Evolutionary conservation across 2,113 vertebrate species (phyloP).

Genomic region (Microcebus ravelobensis): DNA sequence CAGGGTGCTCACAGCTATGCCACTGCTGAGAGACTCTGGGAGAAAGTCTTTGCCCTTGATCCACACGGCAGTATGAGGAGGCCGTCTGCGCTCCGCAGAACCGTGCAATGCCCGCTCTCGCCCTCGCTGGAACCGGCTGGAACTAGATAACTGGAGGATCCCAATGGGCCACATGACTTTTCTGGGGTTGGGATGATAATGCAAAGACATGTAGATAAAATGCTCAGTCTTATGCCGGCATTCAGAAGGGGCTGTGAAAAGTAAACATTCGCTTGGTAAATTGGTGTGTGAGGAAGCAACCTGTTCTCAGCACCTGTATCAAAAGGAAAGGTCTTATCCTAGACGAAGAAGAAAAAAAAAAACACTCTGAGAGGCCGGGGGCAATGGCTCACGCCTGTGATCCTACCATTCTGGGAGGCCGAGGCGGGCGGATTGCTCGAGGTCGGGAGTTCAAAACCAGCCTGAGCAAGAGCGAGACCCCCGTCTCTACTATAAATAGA

Average conservation of each 20-base stretch:
- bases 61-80: not conserved
- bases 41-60: not conserved
- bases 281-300: not conserved
- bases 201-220: not conserved
- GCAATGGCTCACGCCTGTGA: too few relatives aligned
- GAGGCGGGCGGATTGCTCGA: too few relatives aligned
- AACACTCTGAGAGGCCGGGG: too few relatives aligned
- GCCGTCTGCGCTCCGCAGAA: not conserved
- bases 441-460: too few relatives aligned
- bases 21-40: not conserved
- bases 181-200: not conserved
- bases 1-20: not conserved
- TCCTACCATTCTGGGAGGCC: too few relatives aligned
- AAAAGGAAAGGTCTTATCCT: not conserved
- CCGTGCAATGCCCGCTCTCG: not conserved
- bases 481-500: too few relatives aligned
- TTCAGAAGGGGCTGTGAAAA: not conserved
- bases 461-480: too few relatives aligned
- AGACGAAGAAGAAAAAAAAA: not conserved
- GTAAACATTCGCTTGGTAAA: not conserved
- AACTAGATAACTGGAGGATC: not conserved
- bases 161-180: not conserved
- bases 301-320: not conserved
- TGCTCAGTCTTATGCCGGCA: not conserved
- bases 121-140: not conserved